Evolutionary conservation across 2,888 invertebrate genomes (phyloP), one percentile per base, ranked within the genome.

Genomic region (Mantis religiosa): DNA sequence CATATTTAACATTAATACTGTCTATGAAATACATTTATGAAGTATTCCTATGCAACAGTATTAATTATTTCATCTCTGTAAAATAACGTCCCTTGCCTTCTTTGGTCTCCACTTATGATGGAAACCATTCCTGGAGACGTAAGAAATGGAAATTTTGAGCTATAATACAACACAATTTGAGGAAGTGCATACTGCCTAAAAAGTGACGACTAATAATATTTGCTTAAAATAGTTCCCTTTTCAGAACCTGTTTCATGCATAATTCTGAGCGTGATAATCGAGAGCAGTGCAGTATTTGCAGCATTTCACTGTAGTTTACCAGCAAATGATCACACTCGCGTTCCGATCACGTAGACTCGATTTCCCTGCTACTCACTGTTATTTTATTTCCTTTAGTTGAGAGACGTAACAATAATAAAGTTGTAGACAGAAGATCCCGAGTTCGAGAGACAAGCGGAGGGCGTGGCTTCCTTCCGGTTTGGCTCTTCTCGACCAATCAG

Each of bases 401-500:
- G 54, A 71, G 54, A 71, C 54, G 54, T 71, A 71, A 71, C 54
- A 71, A 71, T 71, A 71, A 71, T 71, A 71, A 71, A 71, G 54
- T 20, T 71, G 54, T 71, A 71, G 25, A 20, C 20, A 71, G 54
- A 71, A 71, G 54, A 71, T 71, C 54, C 54, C 54, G 54, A 71
- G 54, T 71, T 71, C 54, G 54, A 71, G 54, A 71, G 28, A 82
- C n/a, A n/a, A 82, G 82, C 27, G n/a, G 82, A 47, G 87, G 87
- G 87, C 87, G 87, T 82, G 87, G 87, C 41, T 87, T 82, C 87
- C 87, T 87, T 82, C 87, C 86, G 86, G 86, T 54, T 28, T 71
- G 71, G 71, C 86, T 71, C 71, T 30, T 25, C 86, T 86, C 27
- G 28, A 87, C 87, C 87, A 87, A 87, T 87, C 47, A 47, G 47